These are phyloP conservation scores for Lagenorhynchus albirostris DNA, from an alignment of 2,113 vertebrate genomes.

Conservation along the genomic window DNA sequence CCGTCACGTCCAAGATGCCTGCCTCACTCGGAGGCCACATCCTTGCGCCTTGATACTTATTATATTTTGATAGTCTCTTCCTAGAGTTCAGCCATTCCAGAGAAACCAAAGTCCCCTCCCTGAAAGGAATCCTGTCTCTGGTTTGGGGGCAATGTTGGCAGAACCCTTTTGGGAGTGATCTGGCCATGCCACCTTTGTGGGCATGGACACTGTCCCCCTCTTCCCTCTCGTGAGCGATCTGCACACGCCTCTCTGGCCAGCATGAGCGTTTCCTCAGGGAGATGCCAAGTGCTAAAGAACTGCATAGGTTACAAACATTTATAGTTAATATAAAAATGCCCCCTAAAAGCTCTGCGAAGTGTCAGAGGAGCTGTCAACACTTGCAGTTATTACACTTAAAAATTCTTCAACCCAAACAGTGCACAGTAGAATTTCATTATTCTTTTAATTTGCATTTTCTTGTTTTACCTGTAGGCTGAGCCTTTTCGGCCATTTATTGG, in stretches of 20 bases:
- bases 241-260: neutral
- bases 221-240: neutral
- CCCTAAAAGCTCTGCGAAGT: neutral
- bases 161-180: neutral
- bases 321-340: neutral
- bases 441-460: neutral
- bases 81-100: neutral
- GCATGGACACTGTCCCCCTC: accelerated
- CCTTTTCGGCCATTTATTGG: neutral
- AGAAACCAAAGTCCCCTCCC: neutral
- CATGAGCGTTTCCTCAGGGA: neutral
- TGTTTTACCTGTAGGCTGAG: neutral
- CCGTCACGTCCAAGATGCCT: neutral
- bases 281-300: neutral
- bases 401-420: neutral
- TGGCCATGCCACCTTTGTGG: neutral
- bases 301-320: neutral
- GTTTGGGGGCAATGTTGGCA: neutral
- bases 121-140: neutral
- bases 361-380: neutral
- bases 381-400: neutral
- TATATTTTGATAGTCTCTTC: neutral
- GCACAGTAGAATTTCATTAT: neutral
- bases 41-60: neutral
- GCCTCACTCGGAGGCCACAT: neutral